Evolutionary conservation across 1,140 invertebrate species (phyloP).

Genomic region (Penaeus indicus): DNA sequence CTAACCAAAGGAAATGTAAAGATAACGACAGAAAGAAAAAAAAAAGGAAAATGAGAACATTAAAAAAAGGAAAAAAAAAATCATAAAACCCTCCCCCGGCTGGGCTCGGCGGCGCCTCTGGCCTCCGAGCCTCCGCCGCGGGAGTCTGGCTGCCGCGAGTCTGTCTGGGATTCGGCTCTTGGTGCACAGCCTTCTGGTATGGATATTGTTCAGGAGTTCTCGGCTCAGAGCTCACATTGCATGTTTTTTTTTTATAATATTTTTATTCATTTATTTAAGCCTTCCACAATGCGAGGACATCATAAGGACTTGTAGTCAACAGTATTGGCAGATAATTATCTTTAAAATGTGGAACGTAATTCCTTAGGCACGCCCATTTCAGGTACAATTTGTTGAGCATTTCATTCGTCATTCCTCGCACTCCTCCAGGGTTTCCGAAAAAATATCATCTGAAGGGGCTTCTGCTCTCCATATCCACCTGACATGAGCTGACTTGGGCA

Average conservation of each 20-base stretch:
- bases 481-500: constrained; percentile 44
- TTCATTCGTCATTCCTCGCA: constrained; percentile 36
- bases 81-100: too few relatives aligned
- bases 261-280: constrained; percentile 13
- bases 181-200: constrained; percentile 63
- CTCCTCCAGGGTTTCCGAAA: constrained; percentile 40
- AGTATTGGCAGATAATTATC: constrained; percentile 46
- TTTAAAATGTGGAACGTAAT: constrained; percentile 53
- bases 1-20: neutral
- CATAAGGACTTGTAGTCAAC: constrained; percentile 61
- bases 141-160: neutral
- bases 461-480: constrained; percentile 55
- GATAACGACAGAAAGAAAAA: neutral
- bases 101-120: too few relatives aligned
- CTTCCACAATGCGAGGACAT: constrained; percentile 51
- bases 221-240: constrained; percentile 60
- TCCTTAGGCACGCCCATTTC: constrained; percentile 63
- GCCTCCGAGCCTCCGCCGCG: too few relatives aligned
- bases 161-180: constrained; percentile 20
- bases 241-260: too few relatives aligned
- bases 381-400: constrained; percentile 64
- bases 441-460: constrained; percentile 38
- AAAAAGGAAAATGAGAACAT: too few relatives aligned
- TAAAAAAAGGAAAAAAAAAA: too few relatives aligned
- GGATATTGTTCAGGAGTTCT: constrained; percentile 58